Evolutionary conservation across 2,888 invertebrate genomes (phyloP).

Genomic region (Epicampocera succincta): DNA sequence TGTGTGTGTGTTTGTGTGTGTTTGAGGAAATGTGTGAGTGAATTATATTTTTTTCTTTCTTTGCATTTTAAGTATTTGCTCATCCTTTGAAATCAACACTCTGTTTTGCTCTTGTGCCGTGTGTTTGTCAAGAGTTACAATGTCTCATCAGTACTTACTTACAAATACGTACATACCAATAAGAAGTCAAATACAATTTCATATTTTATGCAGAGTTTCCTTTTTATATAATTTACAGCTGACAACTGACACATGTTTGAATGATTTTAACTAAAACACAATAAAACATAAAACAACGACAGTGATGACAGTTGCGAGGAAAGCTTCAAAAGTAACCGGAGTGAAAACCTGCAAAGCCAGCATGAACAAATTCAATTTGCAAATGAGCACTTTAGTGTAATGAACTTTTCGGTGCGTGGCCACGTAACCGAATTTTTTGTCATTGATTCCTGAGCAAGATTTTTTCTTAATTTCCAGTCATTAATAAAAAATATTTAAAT

Average conservation of each 20-base stretch:
- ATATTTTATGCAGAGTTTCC: conserved; percentile 34
- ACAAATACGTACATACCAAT: conserved; percentile 11
- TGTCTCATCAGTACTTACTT: neutral
- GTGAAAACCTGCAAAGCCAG: too few species aligned
- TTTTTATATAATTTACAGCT: conserved; percentile 43
- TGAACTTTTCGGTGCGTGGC: too few species aligned
- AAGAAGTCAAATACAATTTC: conserved; percentile 65
- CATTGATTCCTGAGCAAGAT: too few species aligned
- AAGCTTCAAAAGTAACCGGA: too few species aligned
- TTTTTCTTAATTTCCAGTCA: too few species aligned
- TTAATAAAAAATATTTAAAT: neutral
- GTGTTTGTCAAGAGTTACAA: conserved; percentile 1
- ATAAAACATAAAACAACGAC: conserved; percentile 1
- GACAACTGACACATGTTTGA: conserved; percentile 66
- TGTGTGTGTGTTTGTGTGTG: too few species aligned
- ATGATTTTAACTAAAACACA: conserved; percentile 54
- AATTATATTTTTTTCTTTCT: neutral
- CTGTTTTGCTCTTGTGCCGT: conserved; percentile 7
- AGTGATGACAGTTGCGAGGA: neutral
- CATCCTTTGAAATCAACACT: conserved; percentile 20
- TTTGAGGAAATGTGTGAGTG: neutral
- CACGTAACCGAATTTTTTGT: too few species aligned
- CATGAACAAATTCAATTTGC: too few species aligned
- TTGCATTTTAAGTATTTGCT: neutral
- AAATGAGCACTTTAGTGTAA: too few species aligned